Evolutionary conservation across 2,113 vertebrate species (phyloP), one percentile per base, ranked within the genome.

Genomic region (Microcebus griseorufus): DNA sequence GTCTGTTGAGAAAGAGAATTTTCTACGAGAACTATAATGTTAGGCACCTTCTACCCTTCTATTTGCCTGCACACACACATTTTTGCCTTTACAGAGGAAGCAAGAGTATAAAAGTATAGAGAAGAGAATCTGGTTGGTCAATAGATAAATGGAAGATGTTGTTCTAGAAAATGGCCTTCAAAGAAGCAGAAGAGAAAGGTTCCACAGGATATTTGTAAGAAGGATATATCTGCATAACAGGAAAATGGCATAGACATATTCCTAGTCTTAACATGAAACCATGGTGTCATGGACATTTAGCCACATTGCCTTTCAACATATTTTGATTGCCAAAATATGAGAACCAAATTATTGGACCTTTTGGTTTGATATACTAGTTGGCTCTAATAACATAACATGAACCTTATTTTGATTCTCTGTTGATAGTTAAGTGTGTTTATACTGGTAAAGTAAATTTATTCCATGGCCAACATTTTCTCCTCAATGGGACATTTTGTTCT

Each of bases 361-460:
- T 79, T 78, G 10, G 70, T 70, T 85, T 85, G 79, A 55, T 76
- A 82, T 37, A 51, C 37, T 37, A 51, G 4, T 85, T 81, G 80
- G 22, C 39, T 81, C 60, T 96, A 91, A 29, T n/a, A 91, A 84
- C 20, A 84, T 75, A 86, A 13, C 45, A 93, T 78, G 8, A 80
- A 88, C 0, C 12, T 90, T 79, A 17, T 69, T 85, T 29, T 67
- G 29, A 88, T 69, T 89, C 17, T 73, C 32, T 90, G 14, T 76
- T 93, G 32, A 78, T 64, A 76, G 34, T 94, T 86, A 94, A 90
- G 76, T 73, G 22, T 78, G 6, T 67, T 93, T 82, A 88, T 83
- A 88, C 25, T 82, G 16, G 58, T 69, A 76, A 95, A 92, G 34
- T 93, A 12, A 80, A 78, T 94, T 92, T 96, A 93, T 90, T 62